A percentile compares a stretch with the other conserved stretches of the same genome.
Conservation (phyloP, 2,113 vertebrate genomes). For the Gadus macrocephalus region DNA sequence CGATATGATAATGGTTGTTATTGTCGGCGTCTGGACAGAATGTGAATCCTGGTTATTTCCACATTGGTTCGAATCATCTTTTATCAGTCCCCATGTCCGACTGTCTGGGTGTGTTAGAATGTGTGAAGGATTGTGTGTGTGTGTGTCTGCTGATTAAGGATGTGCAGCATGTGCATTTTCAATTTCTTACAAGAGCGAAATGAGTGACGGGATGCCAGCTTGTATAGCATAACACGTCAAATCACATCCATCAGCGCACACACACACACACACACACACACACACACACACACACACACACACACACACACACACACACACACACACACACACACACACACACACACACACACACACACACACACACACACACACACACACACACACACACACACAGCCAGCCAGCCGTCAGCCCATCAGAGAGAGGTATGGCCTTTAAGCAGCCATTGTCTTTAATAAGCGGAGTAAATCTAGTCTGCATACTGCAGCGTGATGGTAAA, state of each 20-base stretch:
- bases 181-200: slow-evolving; percentile 43
- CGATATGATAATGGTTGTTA: no score
- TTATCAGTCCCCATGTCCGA: no score
- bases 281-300: slow-evolving; percentile 18
- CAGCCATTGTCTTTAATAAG: slow-evolving; percentile 63
- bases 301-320: slow-evolving; percentile 8
- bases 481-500: slow-evolving; percentile 43
- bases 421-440: slow-evolving; percentile 60
- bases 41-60: no score
- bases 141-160: not conserved
- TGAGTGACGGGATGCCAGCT: slow-evolving; percentile 23
- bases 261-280: slow-evolving; percentile 5
- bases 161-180: slow-evolving; percentile 30
- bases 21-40: no score
- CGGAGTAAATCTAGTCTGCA: slow-evolving; percentile 59
- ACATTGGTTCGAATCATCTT: no score
- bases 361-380: slow-evolving; percentile 6
- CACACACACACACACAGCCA: slow-evolving; percentile 6
- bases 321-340: slow-evolving; percentile 19
- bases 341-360: slow-evolving; percentile 8
- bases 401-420: slow-evolving; percentile 21
- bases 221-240: slow-evolving; percentile 17
- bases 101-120: slow-evolving; percentile 11
- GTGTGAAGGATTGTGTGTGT: not conserved
- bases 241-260: not conserved